These are phyloP conservation scores for Montipora efflorescens DNA, from an alignment of 64 coral and sea anemone genomes.

Conservation along the genomic window DNA sequence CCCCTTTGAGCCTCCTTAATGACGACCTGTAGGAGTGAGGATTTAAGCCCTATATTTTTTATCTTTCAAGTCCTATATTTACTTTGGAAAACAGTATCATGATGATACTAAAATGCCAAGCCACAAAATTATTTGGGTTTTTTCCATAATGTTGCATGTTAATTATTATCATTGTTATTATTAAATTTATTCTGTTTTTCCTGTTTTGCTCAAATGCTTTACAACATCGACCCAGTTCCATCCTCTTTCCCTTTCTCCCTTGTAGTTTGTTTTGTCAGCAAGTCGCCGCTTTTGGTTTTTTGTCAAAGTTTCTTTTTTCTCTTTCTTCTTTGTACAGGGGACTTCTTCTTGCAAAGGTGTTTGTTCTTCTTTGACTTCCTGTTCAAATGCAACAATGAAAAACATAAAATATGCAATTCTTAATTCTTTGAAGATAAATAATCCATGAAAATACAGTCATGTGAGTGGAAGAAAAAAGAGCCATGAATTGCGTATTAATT, in stretches of 20 bases:
- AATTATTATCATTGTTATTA: too few relatives aligned
- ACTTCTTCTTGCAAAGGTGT: slow-evolving; percentile 3
- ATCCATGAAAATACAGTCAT: neutral
- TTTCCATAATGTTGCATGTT: too few relatives aligned
- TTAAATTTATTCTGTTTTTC: slow-evolving; percentile 1
- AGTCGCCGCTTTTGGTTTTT: slow-evolving; percentile 87
- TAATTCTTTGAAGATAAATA: neutral
- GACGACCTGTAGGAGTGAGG: too few relatives aligned
- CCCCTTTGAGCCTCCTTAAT: too few relatives aligned
- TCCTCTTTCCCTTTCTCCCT: slow-evolving; percentile 92
- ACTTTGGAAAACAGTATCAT: too few relatives aligned
- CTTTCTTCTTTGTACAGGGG: slow-evolving; percentile 68
- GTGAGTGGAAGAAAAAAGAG: neutral
- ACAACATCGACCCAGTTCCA: slow-evolving; percentile 99
- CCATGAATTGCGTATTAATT: too few relatives aligned
- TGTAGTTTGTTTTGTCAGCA: slow-evolving; percentile 86
- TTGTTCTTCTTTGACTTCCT: slow-evolving; percentile 23
- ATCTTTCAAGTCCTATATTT: too few relatives aligned
- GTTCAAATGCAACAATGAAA: neutral
- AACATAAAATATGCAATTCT: neutral
- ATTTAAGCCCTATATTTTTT: too few relatives aligned
- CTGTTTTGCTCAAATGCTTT: slow-evolving; percentile 94
- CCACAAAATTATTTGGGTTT: too few relatives aligned
- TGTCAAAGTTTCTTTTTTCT: slow-evolving; percentile 93
- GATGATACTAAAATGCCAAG: too few relatives aligned